Evolutionary conservation across 2,888 invertebrate genomes (phyloP).

Genomic region (Lasioglossum leucozonium): DNA sequence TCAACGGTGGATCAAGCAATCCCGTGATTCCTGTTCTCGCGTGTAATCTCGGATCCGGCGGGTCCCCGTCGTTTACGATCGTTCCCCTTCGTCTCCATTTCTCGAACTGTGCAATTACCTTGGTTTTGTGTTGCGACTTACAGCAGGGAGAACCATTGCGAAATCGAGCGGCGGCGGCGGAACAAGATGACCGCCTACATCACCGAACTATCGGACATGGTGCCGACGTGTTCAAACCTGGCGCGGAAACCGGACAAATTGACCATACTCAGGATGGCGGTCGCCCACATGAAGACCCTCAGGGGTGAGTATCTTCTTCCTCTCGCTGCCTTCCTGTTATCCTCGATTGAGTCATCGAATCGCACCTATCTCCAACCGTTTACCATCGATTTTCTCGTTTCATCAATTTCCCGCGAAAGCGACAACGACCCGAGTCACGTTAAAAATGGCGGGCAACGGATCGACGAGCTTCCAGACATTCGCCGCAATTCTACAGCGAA

Average conservation of each 20-base stretch:
- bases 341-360: neutral
- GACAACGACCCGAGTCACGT: neutral
- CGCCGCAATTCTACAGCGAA: neutral
- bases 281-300: conserved; percentile 99
- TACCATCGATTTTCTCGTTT: neutral
- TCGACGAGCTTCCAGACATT: neutral
- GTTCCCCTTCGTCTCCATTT: neutral
- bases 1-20: neutral
- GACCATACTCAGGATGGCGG: conserved; percentile 99
- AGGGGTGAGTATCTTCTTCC: conserved; percentile 90
- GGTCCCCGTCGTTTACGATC: neutral
- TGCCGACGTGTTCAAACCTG: conserved; percentile 98
- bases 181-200: conserved; percentile 99
- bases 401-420: neutral
- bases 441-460: too few relatives aligned
- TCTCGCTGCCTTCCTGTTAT: conserved; percentile 6
- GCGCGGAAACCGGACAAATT: conserved; percentile 99
- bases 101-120: conserved; percentile 79
- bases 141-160: conserved; percentile 99
- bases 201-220: conserved; percentile 99
- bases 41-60: neutral
- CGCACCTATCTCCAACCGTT: neutral
- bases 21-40: neutral
- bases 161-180: conserved; percentile 98
- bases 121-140: conserved; percentile 81